phyloP scores from a whole-genome alignment of 2,888 invertebrate species.

The Anaspis maculata region DNA sequence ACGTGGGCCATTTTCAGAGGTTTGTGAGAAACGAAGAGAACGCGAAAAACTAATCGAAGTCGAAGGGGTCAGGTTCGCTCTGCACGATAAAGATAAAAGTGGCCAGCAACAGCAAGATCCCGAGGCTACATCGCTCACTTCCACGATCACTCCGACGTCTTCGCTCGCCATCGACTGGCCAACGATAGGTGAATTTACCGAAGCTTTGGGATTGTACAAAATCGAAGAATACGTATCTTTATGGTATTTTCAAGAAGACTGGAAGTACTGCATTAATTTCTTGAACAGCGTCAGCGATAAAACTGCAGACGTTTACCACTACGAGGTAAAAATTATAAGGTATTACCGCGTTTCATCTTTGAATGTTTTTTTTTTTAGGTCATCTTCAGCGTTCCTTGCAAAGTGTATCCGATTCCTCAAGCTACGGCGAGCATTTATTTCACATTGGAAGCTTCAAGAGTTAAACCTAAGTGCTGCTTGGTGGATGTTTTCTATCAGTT shows the following conservation, averaged over 20 bases:
- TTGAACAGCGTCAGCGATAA: slow-evolving; percentile 2
- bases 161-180: slow-evolving; percentile 9
- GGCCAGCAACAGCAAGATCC: background rate
- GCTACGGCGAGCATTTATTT: slow-evolving; percentile 17
- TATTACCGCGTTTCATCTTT: no score
- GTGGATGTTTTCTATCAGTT: slow-evolving; percentile 33
- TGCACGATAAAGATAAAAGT: no score
- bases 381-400: slow-evolving; percentile 17
- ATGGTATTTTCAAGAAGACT: slow-evolving; percentile 8
- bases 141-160: slow-evolving; percentile 1
- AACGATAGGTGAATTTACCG: slow-evolving; percentile 5
- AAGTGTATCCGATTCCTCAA: slow-evolving; percentile 18
- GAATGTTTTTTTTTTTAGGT: slow-evolving; percentile 12
- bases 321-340: slow-evolving; percentile 9
- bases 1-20: background rate
- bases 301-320: slow-evolving; percentile 5
- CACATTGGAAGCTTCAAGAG: slow-evolving; percentile 14
- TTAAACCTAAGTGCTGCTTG: slow-evolving; percentile 12
- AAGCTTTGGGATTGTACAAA: slow-evolving; percentile 5
- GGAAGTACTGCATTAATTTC: slow-evolving; percentile 7
- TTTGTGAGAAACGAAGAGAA: background rate
- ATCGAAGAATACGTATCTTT: slow-evolving; percentile 7
- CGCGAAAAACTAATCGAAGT: background rate
- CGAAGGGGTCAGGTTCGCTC: background rate
- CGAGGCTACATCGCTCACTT: background rate